Base-by-base conservation (phyloP, 2,888 invertebrate species). In the Caenorhabditis sinica region DNA sequence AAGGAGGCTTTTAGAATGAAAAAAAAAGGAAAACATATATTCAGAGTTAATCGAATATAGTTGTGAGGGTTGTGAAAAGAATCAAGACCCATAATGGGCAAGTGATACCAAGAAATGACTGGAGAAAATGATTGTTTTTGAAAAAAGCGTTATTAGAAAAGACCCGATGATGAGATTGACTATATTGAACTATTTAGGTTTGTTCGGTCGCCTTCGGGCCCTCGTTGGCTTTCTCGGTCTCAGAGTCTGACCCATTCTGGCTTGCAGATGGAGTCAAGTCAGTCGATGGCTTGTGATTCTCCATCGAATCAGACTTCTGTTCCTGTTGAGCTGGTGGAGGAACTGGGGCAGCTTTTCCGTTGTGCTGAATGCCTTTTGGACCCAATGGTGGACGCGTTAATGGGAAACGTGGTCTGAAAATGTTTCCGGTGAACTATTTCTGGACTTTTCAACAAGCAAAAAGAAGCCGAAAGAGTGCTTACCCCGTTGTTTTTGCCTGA, bases 401-500 rank as follows among this genome's bases (percentile, higher is more conserved):
- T 11, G 80, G 80, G 23, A 49, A 20, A 33, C 58, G 80, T 30
- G 65, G 72, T 58, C 82, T 75, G 71, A 71, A 82, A 82, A 66
- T 49, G 53, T 45, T 30, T 56, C 40, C 33, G 28, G 25, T 15
- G 9, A 17, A 58, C 43, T 17, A 53, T 23, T 61, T 40, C 4
- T 66, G 9, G 13, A 4, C 13, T 13, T 65, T 11, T 43, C 36
- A 17, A 17, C 43, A 23, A 40, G 13, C 20, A 17, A 13, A 33
- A 23, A 33, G 25, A 56, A 25, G 15, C 13, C 5, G 33, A 33
- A 30, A 60, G 8, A 53, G 25, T 0, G 11, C 75, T 61, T 43
- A 85, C 85, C 84, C 81, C 75, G 85, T 69, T 69, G 86, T 86
- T 66, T 86, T 87, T 0, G 89, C 86, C n/a, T 86, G 85, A 79